A percentile compares a stretch with the other conserved stretches of the same genome.
These are phyloP conservation scores for Zonotrichia leucophrys DNA, from an alignment of 2,113 vertebrate species.

Conservation along the genomic window DNA sequence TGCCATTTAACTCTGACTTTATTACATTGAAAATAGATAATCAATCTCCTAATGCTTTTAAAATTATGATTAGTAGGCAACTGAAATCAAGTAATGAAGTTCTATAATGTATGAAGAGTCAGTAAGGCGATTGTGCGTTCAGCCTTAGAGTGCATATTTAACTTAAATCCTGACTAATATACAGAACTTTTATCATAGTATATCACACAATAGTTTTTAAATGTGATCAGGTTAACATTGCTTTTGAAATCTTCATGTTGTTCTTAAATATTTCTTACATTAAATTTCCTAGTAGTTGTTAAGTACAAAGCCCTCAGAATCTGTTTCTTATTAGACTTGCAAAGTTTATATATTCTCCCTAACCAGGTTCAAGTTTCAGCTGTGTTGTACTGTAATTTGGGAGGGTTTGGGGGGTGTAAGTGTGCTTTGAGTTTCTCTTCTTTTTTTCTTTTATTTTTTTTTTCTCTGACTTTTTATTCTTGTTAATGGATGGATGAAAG, in stretches of 20 bases:
- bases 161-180: not conserved
- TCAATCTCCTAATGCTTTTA: not conserved
- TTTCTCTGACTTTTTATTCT: not conserved
- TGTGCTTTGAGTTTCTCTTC: not conserved
- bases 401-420: not conserved
- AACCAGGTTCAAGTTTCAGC: constrained; percentile 33
- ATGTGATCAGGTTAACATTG: not conserved
- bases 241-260: constrained; percentile 6
- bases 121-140: not conserved
- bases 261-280: constrained; percentile 18
- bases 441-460: not conserved
- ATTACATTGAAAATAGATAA: not conserved
- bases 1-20: not conserved
- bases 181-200: not conserved
- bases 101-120: not conserved
- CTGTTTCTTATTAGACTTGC: constrained; percentile 35
- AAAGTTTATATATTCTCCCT: constrained; percentile 25
- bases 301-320: constrained; percentile 5
- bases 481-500: not conserved
- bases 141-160: not conserved
- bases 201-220: not conserved
- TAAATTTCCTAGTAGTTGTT: constrained; percentile 7
- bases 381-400: not conserved
- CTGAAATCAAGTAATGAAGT: not conserved
- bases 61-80: not conserved